Evolutionary conservation across 1,140 invertebrate genomes (phyloP), one percentile per base, ranked within the genome.

Genomic region (Pristionchus pacificus): DNA sequence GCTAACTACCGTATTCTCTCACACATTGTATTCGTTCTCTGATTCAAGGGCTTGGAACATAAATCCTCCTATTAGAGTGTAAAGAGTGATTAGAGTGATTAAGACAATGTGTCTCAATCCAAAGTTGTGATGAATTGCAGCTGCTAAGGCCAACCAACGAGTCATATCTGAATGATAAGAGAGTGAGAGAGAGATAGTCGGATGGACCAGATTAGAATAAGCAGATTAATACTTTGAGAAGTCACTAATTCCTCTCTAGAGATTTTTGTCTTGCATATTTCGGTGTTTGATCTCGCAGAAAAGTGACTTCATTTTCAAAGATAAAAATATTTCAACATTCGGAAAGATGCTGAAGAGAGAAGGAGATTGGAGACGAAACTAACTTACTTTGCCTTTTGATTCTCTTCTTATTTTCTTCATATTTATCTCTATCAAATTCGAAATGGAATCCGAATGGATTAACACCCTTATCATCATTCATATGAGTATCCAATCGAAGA

Each of bases 391-490:
- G 29, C 32, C 66, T 68, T 38, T 66, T 58, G 27, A 63, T 30
- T 28, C 33, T 24, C 25, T 68, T 73, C 55, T 73, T 73, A 15
- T 57, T 38, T 27, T 64, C 61, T 38, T 68, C 55, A 31, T 68
- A 68, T 24, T 68, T 73, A 32, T 68, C 68, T 24, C 61, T 61
- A 55, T 73, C 71, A 15, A 73, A 65, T 59, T 73, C 71, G 59
- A 73, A 73, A 25, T 73, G 71, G 32, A 73, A 73, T 25, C 71
- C 71, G 19, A 73, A 73, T 38, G 71, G 71, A n/a, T 65, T 68
- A 32, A 73, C 61, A 14, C 68, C 71, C 57, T 71, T 61, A 30
- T 63, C 66, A 29, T 60, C 62, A 24, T 70, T 59, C 71, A 73
- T 68, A 29, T 73, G 65, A 19, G 71, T 73, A 28, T 73, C 71